These are phyloP conservation scores for Proales similis DNA, from an alignment of 1,140 invertebrate species.

Conservation along the genomic window DNA sequence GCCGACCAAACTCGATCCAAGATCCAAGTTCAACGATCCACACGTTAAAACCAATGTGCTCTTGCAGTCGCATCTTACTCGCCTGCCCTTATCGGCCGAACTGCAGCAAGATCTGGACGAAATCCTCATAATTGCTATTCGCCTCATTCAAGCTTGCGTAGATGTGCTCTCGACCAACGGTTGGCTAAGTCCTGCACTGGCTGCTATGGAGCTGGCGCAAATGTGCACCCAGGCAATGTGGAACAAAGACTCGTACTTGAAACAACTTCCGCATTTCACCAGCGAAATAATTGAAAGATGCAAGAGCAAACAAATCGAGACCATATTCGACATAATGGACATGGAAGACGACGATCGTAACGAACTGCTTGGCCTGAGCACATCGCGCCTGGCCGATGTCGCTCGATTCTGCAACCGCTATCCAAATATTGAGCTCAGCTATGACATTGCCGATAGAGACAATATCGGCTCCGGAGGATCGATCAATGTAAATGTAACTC, in stretches of 20 bases:
- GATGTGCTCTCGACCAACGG: conserved; percentile 96
- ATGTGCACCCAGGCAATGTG: conserved; percentile 99
- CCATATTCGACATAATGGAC: conserved; percentile 97
- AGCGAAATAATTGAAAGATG: conserved; percentile 81
- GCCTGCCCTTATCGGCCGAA: conserved; percentile 73
- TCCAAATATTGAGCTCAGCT: conserved; percentile 89
- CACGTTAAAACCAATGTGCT: conserved; percentile 93
- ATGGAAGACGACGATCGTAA: conserved; percentile 86
- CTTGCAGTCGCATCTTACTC: conserved; percentile 86
- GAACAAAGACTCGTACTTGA: conserved; percentile 93
- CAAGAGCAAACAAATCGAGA: conserved; percentile 82
- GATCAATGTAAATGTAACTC: conserved; percentile 70
- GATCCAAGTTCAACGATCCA: conserved; percentile 78
- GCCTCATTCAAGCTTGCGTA: conserved; percentile 94
- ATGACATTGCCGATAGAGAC: conserved; percentile 43
- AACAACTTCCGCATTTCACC: conserved; percentile 91
- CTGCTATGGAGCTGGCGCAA: conserved; percentile 97
- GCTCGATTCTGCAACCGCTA: conserved; percentile 96
- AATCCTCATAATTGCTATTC: conserved; percentile 67
- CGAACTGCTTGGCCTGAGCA: conserved; percentile 67
- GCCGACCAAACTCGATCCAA: conserved; percentile 67
- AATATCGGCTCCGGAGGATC: background rate
- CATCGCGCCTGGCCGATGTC: conserved; percentile 87
- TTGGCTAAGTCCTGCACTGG: conserved; percentile 91
- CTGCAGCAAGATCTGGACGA: conserved; percentile 90